These are phyloP conservation scores for Pelecanus crispus DNA, from an alignment of 2,113 vertebrate species.

Conservation along the genomic window DNA sequence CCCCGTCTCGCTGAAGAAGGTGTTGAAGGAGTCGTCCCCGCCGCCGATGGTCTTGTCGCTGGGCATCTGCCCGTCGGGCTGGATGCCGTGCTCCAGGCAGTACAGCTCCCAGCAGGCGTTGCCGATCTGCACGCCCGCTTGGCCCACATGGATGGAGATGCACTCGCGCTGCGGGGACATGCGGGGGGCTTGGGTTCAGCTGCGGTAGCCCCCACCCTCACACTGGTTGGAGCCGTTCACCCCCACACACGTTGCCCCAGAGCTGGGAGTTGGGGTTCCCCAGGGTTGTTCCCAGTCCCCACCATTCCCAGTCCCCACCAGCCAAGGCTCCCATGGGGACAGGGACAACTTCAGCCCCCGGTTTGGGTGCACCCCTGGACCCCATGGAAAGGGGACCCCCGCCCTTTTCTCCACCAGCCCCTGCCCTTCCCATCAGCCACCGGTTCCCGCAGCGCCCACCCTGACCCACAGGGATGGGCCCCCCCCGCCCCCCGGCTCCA, in stretches of 20 bases:
- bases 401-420: not conserved
- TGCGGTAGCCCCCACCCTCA: too few species aligned
- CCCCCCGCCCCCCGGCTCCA: too few species aligned
- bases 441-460: too few species aligned
- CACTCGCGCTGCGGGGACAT: too few species aligned
- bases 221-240: not conserved
- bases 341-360: too few species aligned
- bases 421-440: not conserved
- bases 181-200: too few species aligned
- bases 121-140: too few species aligned
- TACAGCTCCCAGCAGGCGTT: constrained; percentile 42
- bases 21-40: constrained; percentile 66
- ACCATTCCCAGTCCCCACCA: too few species aligned
- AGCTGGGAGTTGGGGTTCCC: not conserved
- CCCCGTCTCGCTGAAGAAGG: constrained; percentile 69
- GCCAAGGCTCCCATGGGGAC: too few species aligned
- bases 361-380: not conserved
- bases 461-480: too few species aligned
- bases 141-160: too few species aligned
- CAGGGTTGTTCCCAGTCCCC: too few species aligned
- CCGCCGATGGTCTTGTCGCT: constrained; percentile 60
- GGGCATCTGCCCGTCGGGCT: constrained; percentile 70
- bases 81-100: constrained; percentile 67
- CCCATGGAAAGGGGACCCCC: not conserved
- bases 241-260: not conserved